phyloP scores from a whole-genome alignment of 2,888 invertebrate genomes.

The Lacanobia wlatinum region DNA sequence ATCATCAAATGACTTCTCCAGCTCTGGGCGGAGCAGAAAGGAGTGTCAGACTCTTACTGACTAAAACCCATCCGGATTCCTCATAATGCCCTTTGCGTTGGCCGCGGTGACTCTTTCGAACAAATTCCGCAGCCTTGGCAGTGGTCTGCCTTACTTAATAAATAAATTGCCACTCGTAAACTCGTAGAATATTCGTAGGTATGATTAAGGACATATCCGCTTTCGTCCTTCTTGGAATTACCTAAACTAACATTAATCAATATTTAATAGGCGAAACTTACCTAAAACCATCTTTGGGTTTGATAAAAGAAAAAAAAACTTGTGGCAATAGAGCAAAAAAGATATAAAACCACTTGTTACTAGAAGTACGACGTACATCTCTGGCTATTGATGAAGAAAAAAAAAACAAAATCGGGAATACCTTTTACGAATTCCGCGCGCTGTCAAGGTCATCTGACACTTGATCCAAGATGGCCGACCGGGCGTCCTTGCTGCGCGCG shows the following conservation, averaged over 20 bases:
- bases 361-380: neutral
- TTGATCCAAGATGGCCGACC: conserved; percentile 67
- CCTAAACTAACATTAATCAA: neutral
- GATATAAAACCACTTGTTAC: neutral
- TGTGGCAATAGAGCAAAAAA: conserved; percentile 1
- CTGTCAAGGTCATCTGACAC: conserved; percentile 66
- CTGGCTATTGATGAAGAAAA: conserved; percentile 17
- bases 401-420: conserved; percentile 52
- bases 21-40: no score
- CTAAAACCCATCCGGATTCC: no score
- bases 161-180: neutral
- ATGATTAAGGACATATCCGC: neutral
- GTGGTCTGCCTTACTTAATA: no score
- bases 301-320: neutral
- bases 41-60: no score
- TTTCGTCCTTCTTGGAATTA: conserved; percentile 11
- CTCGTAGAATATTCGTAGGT: conserved; percentile 1
- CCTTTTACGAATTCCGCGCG: conserved; percentile 62
- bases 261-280: conserved; percentile 10
- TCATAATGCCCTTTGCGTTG: no score
- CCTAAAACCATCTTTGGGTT: neutral
- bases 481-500: conserved; percentile 62
- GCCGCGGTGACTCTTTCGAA: no score
- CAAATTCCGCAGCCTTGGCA: no score
- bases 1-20: no score